These are phyloP conservation scores for Proisotoma minuta DNA, from an alignment of 2,888 invertebrate genomes.

Conservation along the genomic window DNA sequence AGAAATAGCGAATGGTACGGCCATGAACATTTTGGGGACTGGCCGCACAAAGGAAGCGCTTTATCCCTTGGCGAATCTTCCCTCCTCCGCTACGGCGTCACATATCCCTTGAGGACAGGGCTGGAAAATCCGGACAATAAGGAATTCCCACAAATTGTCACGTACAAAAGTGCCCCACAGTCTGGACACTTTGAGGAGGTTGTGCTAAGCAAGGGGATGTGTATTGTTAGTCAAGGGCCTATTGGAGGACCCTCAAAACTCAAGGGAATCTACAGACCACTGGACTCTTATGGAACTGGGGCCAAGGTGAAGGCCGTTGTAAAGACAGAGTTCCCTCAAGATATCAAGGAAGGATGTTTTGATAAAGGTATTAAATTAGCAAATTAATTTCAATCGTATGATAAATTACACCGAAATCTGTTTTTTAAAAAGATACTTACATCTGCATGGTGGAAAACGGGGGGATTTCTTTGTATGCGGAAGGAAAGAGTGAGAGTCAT, in stretches of 20 bases:
- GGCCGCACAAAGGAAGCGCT: slow-evolving; percentile 45
- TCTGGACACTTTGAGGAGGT: slow-evolving; percentile 33
- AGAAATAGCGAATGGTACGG: slow-evolving; percentile 43
- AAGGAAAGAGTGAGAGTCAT: slow-evolving; percentile 41
- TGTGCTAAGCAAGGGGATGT: slow-evolving; percentile 39
- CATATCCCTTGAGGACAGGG: slow-evolving; percentile 43
- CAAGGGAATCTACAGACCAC: slow-evolving; percentile 44
- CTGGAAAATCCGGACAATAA: slow-evolving; percentile 29
- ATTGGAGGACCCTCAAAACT: slow-evolving; percentile 42
- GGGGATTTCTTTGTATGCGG: slow-evolving; percentile 43
- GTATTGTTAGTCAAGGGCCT: slow-evolving; percentile 39
- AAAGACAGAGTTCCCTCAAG: slow-evolving; percentile 34
- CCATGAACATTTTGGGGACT: slow-evolving; percentile 44
- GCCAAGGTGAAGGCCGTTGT: slow-evolving; percentile 35
- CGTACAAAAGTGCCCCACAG: slow-evolving; percentile 13
- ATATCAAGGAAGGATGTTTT: slow-evolving; percentile 3
- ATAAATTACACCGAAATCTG: neutral
- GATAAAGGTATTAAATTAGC: neutral
- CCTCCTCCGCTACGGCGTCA: slow-evolving; percentile 42
- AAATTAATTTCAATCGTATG: neutral
- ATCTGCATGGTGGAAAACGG: slow-evolving; percentile 43
- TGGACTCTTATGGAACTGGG: slow-evolving; percentile 44
- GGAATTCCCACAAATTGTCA: slow-evolving; percentile 35
- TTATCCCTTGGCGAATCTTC: slow-evolving; percentile 43
- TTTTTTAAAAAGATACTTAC: slow-evolving; percentile 19